Conservation (phyloP, 2,888 invertebrate genomes). For the Leucophora obtusa region DNA sequence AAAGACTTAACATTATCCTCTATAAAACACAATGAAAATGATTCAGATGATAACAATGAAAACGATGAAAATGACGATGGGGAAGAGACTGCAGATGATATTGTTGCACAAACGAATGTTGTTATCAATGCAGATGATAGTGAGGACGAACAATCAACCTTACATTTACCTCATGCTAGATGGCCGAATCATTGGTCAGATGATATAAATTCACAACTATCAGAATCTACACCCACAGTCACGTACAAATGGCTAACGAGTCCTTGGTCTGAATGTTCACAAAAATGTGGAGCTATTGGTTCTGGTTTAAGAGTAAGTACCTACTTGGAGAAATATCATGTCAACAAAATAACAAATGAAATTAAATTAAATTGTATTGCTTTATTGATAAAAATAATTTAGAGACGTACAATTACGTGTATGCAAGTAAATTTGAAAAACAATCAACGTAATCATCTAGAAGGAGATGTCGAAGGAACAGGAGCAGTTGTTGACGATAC, state of each 20-base stretch:
- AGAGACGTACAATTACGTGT: conserved; percentile 75
- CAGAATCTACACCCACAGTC: conserved; percentile 70
- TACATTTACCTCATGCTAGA: conserved; percentile 73
- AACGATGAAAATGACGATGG: conserved; percentile 28
- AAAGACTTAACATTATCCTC: conserved; percentile 64
- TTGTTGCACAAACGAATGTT: conserved; percentile 31
- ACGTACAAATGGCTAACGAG: conserved; percentile 89
- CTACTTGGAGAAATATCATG: not conserved
- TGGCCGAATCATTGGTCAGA: conserved; percentile 70
- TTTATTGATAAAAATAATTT: conserved; percentile 55
- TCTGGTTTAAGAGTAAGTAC: conserved; percentile 75
- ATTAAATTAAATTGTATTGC: conserved; percentile 23
- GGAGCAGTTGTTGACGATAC: conserved; percentile 7
- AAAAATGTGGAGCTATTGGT: conserved; percentile 89
- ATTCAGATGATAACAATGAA: conserved; percentile 8
- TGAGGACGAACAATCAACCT: conserved; percentile 58
- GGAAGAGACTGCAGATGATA: conserved; percentile 44
- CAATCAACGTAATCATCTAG: conserved; percentile 36
- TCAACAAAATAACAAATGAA: not conserved
- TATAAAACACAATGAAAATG: conserved; percentile 40
- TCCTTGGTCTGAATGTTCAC: conserved; percentile 92
- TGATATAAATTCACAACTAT: conserved; percentile 56
- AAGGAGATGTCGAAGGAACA: conserved; percentile 11
- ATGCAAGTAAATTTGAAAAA: conserved; percentile 66
- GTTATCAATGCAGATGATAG: conserved; percentile 39